phyloP scores from a whole-genome alignment of 2,113 vertebrate species.

The Brachionichthys hirsutus region DNA sequence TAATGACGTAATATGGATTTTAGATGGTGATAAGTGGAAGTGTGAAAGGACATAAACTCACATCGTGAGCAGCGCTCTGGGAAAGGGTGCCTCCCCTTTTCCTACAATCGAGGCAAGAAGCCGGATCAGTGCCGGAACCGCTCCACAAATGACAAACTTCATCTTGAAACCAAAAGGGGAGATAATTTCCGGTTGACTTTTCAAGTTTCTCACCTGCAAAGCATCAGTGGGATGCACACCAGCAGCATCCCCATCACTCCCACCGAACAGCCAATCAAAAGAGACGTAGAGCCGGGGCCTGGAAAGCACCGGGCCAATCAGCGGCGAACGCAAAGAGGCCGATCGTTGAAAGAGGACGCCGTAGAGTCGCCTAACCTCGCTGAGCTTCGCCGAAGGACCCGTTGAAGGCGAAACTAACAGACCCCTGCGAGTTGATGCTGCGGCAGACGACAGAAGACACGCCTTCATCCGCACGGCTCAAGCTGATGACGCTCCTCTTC shows the following conservation, averaged over 20 bases:
- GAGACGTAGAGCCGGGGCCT: slow-evolving; percentile 35
- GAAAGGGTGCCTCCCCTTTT: slow-evolving; percentile 29
- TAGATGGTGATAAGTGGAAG: no score
- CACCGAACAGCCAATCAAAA: slow-evolving; percentile 51
- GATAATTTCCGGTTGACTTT: neutral
- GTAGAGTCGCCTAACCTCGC: slow-evolving; percentile 30
- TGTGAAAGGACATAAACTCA: slow-evolving; percentile 24
- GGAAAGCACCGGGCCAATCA: slow-evolving; percentile 11
- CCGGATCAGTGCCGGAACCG: neutral
- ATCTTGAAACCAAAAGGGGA: neutral
- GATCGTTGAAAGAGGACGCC: neutral
- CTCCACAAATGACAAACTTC: neutral
- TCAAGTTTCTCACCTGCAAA: slow-evolving; percentile 51
- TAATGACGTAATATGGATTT: no score
- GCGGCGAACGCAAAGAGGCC: neutral
- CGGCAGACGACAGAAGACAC: slow-evolving; percentile 54
- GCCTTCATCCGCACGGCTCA: slow-evolving; percentile 23
- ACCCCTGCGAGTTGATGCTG: slow-evolving; percentile 59
- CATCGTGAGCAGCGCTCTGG: slow-evolving; percentile 24
- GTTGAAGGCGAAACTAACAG: slow-evolving; percentile 49
- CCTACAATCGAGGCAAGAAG: slow-evolving; percentile 37
- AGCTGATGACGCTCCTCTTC: slow-evolving; percentile 47
- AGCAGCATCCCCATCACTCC: slow-evolving; percentile 59
- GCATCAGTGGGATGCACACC: slow-evolving; percentile 50
- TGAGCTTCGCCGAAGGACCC: slow-evolving; percentile 37